phyloP scores from a whole-genome alignment of 2,797 vertebrate species.

The Liasis olivaceus region DNA sequence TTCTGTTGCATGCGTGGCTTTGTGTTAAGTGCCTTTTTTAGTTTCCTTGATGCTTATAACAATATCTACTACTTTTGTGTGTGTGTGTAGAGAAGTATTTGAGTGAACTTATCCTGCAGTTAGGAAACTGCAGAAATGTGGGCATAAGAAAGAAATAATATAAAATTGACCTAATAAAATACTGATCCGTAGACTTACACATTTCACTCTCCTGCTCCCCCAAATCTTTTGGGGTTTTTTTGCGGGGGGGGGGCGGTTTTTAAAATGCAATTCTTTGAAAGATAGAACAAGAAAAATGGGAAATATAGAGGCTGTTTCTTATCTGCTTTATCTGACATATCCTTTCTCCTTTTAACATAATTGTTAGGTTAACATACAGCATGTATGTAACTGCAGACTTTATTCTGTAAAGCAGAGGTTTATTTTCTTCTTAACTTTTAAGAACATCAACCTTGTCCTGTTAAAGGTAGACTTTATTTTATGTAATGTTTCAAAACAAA shows the following conservation, averaged over 20 bases:
- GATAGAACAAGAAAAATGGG: conserved; percentile 43
- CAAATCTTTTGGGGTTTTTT: not conserved
- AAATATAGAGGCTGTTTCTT: conserved; percentile 20
- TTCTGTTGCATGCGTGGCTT: conserved; percentile 27
- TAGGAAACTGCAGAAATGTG: conserved; percentile 59
- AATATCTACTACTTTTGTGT: conserved; percentile 44
- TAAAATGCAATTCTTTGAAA: not conserved
- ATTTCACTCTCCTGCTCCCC: conserved; percentile 25
- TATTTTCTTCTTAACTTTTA: conserved; percentile 48
- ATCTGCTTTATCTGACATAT: not conserved
- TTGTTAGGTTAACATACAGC: conserved; percentile 53
- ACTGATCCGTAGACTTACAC: conserved; percentile 11
- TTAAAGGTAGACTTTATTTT: conserved; percentile 39
- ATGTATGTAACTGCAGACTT: conserved; percentile 34
- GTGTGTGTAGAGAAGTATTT: conserved; percentile 59
- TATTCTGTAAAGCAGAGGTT: conserved; percentile 43
- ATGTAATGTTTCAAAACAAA: not conserved
- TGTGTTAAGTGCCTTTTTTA: not conserved
- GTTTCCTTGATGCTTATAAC: not conserved
- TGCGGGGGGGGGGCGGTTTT: not conserved
- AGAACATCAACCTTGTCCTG: conserved; percentile 30
- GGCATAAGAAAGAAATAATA: not conserved
- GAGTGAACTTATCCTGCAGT: conserved; percentile 71
- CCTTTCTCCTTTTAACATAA: conserved; percentile 38
- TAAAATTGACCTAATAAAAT: not conserved